Evolutionary conservation across 2,113 vertebrate species (phyloP).

Genomic region (Oreochromis spilurus): DNA sequence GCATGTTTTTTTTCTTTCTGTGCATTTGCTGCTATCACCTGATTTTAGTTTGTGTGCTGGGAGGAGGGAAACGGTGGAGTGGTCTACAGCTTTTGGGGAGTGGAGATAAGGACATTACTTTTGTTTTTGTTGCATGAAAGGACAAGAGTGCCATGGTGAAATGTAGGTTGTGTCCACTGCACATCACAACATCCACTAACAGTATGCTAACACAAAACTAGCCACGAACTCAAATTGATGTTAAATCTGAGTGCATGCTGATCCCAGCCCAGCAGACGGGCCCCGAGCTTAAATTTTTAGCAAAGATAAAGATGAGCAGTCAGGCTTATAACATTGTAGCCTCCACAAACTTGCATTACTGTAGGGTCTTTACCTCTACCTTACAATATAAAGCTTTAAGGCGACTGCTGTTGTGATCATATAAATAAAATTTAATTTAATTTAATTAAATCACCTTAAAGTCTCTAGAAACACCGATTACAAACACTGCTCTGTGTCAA

Average conservation of each 20-base stretch:
- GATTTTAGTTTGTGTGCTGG: neutral
- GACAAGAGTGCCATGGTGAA: neutral
- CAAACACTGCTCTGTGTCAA: neutral
- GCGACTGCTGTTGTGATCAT: neutral
- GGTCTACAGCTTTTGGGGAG: neutral
- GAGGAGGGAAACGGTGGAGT: neutral
- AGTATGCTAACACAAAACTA: neutral
- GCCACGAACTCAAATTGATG: neutral
- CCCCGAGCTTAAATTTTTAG: neutral
- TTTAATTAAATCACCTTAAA: neutral
- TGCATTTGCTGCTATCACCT: neutral
- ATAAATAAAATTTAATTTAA: neutral
- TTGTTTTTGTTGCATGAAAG: neutral
- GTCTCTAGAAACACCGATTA: neutral
- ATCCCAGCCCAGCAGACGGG: neutral
- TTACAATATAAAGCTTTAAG: neutral
- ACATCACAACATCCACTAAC: neutral
- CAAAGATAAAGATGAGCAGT: neutral
- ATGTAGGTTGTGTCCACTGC: neutral
- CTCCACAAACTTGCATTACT: accelerated
- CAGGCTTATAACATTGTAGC: neutral
- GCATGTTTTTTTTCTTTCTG: neutral
- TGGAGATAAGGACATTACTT: neutral
- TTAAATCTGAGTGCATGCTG: neutral
- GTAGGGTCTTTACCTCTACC: neutral